phyloP scores from a whole-genome alignment of 2,888 invertebrate species.

The Conistra vaccinii region DNA sequence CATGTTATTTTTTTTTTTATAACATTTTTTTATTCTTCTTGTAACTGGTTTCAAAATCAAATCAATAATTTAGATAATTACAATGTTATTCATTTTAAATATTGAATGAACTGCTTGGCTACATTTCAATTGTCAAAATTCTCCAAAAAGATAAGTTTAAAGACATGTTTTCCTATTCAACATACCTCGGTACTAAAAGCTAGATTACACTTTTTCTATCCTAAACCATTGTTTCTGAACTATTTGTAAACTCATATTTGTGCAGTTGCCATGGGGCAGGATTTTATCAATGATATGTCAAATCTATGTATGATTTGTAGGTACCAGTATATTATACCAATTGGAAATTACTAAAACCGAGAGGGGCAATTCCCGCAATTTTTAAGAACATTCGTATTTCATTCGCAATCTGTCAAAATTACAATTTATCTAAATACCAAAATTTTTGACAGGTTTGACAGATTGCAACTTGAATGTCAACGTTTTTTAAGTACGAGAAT shows the following conservation, averaged over 20 bases:
- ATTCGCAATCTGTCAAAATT: no score
- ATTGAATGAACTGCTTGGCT: no score
- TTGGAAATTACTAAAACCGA: not conserved
- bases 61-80: no score
- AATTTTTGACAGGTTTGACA: no score
- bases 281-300: conserved; percentile 30
- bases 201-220: conserved; percentile 3
- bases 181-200: not conserved
- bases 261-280: conserved; percentile 7
- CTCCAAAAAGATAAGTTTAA: not conserved
- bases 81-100: not conserved
- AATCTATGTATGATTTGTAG: not conserved
- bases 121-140: not conserved
- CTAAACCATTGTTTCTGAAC: conserved; percentile 37
- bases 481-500: no score
- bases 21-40: not conserved
- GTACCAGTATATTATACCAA: not conserved
- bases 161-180: conserved; percentile 18
- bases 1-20: not conserved
- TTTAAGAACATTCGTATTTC: no score
- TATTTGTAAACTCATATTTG: conserved; percentile 37
- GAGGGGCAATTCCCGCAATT: no score
- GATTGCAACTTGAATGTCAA: no score
- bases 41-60: not conserved
- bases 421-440: no score